phyloP scores from a whole-genome alignment of 2,888 invertebrate species.

The Marronus borbonicus region DNA sequence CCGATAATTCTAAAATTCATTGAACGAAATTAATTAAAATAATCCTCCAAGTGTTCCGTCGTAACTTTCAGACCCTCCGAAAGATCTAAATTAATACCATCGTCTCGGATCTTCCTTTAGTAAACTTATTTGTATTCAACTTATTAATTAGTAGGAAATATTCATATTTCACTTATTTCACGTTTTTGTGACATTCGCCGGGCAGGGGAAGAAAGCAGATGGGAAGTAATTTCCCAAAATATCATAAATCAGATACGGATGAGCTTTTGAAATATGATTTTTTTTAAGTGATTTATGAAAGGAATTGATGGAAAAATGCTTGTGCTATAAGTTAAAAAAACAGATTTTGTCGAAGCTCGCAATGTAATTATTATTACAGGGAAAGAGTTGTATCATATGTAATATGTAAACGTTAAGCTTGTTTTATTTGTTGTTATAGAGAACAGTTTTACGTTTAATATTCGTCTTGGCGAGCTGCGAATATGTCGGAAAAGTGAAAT shows the following conservation, averaged over 20 bases:
- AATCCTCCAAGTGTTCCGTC: conserved; percentile 40
- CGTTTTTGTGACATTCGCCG: conserved; percentile 21
- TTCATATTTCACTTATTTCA: conserved; percentile 19
- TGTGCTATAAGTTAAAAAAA: neutral
- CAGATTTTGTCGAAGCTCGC: no score
- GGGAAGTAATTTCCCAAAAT: conserved; percentile 1
- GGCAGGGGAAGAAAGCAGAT: neutral
- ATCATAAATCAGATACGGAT: conserved; percentile 16
- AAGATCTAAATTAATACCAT: conserved; percentile 34
- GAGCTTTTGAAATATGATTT: conserved; percentile 11
- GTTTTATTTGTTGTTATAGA: no score
- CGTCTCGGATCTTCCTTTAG: neutral
- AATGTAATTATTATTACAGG: no score
- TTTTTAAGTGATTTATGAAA: neutral
- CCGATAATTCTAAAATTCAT: conserved; percentile 44
- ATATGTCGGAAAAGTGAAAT: no score
- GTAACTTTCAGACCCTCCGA: conserved; percentile 27
- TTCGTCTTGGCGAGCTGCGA: no score
- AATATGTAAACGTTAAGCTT: no score
- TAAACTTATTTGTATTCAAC: conserved; percentile 29
- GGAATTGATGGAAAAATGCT: neutral
- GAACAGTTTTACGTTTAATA: no score
- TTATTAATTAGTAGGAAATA: conserved; percentile 33
- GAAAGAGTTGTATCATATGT: no score
- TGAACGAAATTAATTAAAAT: conserved; percentile 46